Base-by-base conservation (phyloP, 1,140 invertebrate genomes). In the Orussus abietinus region DNA sequence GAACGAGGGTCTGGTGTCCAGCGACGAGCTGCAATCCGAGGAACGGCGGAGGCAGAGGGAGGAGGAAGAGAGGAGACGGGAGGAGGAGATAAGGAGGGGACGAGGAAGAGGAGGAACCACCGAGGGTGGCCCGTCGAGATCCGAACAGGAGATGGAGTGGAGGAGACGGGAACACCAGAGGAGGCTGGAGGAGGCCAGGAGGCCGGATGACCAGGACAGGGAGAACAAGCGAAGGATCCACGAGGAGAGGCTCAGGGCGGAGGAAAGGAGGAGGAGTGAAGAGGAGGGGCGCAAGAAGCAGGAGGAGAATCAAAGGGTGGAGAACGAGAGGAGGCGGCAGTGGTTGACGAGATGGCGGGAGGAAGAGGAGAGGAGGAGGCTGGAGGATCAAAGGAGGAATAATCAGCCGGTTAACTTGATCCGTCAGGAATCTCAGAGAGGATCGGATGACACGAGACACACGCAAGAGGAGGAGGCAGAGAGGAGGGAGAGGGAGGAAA, bases 1-100 rank as follows among this genome's bases (percentile, higher is more conserved):
- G 39, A 29, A 65, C 32, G 68, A 67, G 12, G 67, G 65, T 4
- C 36, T 47, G 10, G 31, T 53, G 14, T 40, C 47, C 3, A 55
- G 45, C 34, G 25, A 54, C 28, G 55, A 64, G 26, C 19, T 50
- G 28, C 33, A 47, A 17, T 59, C 35, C 12, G 43, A 37, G 38
- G n/a, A 52, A 38, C 9, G 31, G n/a, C n/a, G 43, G 10, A 41
- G 52, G 17, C 40, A 38, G 18, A 45, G 29, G 5, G 34, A 49
- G n/a, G 7, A 30, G 4, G 45, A 49, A 6, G 40, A 12, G 14
- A 13, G 33, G 5, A 30, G 40, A 21, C 28, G 34, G 12, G 30
- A 57, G 6, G 36, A 33, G 29, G 53, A 56, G 26, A n/a, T n/a
- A n/a, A 45, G 28, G 5, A 43, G 33, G 34, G 49, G 44, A 41